A percentile compares a stretch with the other conserved stretches of the same genome.
These are phyloP conservation scores for Eupristina koningsbergeri DNA, from an alignment of 1,140 invertebrate species.

Conservation along the genomic window DNA sequence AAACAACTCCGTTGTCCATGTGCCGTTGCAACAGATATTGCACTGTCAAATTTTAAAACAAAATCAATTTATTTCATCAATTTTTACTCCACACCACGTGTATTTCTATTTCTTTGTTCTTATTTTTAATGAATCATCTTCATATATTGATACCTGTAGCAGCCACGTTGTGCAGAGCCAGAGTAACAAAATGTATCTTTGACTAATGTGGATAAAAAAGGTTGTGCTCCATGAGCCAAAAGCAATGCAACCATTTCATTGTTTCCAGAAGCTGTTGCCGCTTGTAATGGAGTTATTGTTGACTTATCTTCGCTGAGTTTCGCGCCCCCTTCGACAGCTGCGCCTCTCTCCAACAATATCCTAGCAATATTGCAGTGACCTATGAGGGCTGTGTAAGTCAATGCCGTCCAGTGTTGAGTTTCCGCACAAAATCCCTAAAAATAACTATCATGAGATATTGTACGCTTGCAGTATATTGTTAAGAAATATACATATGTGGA, in stretches of 20 bases:
- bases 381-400: conserved; percentile 80
- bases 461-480: background rate
- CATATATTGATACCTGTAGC: conserved; percentile 76
- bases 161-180: conserved; percentile 86
- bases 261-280: conserved; percentile 86
- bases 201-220: conserved; percentile 87
- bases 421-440: conserved; percentile 76
- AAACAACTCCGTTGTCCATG: conserved; percentile 86
- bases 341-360: conserved; percentile 83
- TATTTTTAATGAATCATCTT: background rate
- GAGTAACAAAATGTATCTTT: conserved; percentile 89
- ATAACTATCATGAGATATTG: background rate
- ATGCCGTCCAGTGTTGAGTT: conserved; percentile 85
- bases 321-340: conserved; percentile 89
- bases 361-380: conserved; percentile 76
- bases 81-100: background rate
- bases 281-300: conserved; percentile 89
- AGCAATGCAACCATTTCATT: conserved; percentile 86
- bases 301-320: conserved; percentile 86
- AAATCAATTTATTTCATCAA: background rate
- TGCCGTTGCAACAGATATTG: conserved; percentile 89
- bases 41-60: conserved; percentile 71
- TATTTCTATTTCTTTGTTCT: background rate
- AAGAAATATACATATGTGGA: too few relatives aligned
- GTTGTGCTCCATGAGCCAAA: conserved; percentile 87